These are phyloP conservation scores for Artibeus lituratus DNA, from an alignment of 2,797 vertebrate genomes.

Conservation along the genomic window DNA sequence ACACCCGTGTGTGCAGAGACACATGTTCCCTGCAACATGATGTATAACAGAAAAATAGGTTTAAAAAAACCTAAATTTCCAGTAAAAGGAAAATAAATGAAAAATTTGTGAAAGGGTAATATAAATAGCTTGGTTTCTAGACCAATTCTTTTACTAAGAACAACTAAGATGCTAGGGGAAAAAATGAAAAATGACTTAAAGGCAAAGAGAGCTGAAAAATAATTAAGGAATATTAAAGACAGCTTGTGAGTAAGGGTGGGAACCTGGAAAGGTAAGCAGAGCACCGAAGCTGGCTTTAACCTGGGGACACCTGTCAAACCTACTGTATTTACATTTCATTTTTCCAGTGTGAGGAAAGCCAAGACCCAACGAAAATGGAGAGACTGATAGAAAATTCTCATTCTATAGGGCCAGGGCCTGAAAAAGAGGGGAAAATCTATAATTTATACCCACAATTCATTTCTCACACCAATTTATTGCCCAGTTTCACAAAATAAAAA, in stretches of 20 bases:
- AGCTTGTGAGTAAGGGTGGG: not conserved
- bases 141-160: not conserved
- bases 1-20: not conserved
- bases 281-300: not conserved
- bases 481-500: not conserved
- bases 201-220: slow-evolving; percentile 1
- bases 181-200: not conserved
- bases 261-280: not conserved
- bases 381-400: slow-evolving; percentile 4
- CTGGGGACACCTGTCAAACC: not conserved
- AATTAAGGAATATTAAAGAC: not conserved
- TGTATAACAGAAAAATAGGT: not conserved
- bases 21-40: not conserved
- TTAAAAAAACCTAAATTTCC: not conserved
- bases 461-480: not conserved
- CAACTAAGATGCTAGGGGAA: not conserved
- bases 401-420: not conserved
- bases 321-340: not conserved
- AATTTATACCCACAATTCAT: not conserved
- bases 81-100: not conserved
- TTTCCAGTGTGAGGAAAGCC: not conserved
- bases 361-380: not conserved
- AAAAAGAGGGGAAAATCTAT: not conserved
- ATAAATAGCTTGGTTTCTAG: not conserved
- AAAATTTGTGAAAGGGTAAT: not conserved